Percentiles rank a stretch among this genome's conserved stretches.
These are phyloP conservation scores for Amphiprion ocellaris DNA, from an alignment of 2,113 vertebrate species.

Conservation along the genomic window DNA sequence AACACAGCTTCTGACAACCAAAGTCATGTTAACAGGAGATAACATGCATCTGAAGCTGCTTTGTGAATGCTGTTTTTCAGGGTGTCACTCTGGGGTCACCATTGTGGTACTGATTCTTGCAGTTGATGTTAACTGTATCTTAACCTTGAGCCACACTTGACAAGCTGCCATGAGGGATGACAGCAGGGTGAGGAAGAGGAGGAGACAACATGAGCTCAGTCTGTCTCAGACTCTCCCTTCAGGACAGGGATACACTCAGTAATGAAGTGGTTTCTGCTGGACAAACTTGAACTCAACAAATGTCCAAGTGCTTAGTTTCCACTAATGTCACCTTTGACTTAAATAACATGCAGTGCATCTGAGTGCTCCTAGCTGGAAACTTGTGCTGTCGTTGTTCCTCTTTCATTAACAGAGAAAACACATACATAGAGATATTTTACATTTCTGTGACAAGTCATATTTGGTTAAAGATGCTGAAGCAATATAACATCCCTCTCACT, in stretches of 20 bases:
- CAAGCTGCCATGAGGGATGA: slow-evolving; percentile 37
- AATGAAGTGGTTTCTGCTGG: background rate
- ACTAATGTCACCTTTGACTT: background rate
- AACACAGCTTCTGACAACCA: slow-evolving; percentile 9
- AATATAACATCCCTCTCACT: no score
- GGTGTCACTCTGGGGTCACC: slow-evolving; percentile 14
- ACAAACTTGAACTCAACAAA: slow-evolving; percentile 14
- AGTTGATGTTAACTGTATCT: slow-evolving; percentile 15
- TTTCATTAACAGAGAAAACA: background rate
- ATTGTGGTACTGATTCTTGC: slow-evolving; percentile 2
- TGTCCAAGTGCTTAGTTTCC: background rate
- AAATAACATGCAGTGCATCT: background rate
- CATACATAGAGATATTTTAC: no score
- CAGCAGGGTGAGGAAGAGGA: slow-evolving; percentile 3
- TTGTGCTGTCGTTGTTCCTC: slow-evolving; percentile 2
- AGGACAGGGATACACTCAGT: slow-evolving; percentile 5
- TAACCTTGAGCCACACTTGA: slow-evolving; percentile 57
- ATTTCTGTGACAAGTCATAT: background rate
- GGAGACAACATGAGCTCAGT: slow-evolving; percentile 29
- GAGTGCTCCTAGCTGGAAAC: background rate
- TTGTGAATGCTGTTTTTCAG: slow-evolving; percentile 2
- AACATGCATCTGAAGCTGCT: background rate
- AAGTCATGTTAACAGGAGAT: slow-evolving; percentile 39
- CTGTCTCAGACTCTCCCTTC: slow-evolving; percentile 8
- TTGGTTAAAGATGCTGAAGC: background rate